Conservation (phyloP, 2,888 invertebrate genomes). For the Dicyrtoma fusca region DNA sequence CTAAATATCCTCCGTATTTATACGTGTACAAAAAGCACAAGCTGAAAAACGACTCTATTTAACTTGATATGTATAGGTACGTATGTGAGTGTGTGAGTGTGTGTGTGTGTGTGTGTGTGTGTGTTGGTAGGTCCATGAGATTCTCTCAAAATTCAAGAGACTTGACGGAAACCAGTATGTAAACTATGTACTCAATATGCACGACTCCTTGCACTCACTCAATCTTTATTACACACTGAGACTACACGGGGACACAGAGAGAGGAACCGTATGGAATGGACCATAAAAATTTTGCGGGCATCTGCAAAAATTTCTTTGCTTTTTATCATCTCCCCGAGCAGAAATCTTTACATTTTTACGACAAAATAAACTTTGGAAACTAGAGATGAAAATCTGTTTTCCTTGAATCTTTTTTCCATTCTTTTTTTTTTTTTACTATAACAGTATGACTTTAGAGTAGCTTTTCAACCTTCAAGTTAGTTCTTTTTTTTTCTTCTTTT, state of each 20-base stretch:
- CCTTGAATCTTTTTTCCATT: slow-evolving; percentile 14
- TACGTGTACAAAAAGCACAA: too few species aligned
- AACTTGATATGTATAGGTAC: neutral
- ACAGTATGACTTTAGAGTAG: too few species aligned
- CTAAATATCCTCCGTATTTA: too few species aligned
- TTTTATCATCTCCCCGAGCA: slow-evolving; percentile 28
- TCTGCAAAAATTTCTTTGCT: slow-evolving; percentile 25
- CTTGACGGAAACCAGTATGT: neutral
- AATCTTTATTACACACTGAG: slow-evolving; percentile 16
- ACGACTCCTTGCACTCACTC: slow-evolving; percentile 2
- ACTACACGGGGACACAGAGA: neutral
- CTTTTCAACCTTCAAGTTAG: too few species aligned
- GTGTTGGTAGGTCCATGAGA: neutral
- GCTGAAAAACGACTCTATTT: too few species aligned
- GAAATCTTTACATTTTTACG: slow-evolving; percentile 24
- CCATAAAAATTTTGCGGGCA: slow-evolving; percentile 28
- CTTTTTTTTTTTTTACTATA: neutral
- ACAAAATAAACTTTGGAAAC: slow-evolving; percentile 29
- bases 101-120: too few species aligned
- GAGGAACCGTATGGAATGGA: slow-evolving; percentile 9
- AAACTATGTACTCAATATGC: slow-evolving; percentile 27
- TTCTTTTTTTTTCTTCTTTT: too few species aligned
- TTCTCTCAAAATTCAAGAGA: neutral
- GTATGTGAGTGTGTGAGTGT: neutral
- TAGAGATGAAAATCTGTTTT: slow-evolving; percentile 29